Evolutionary conservation across 2,888 invertebrate genomes (phyloP).

Genomic region (Nephrotoma appendiculata): DNA sequence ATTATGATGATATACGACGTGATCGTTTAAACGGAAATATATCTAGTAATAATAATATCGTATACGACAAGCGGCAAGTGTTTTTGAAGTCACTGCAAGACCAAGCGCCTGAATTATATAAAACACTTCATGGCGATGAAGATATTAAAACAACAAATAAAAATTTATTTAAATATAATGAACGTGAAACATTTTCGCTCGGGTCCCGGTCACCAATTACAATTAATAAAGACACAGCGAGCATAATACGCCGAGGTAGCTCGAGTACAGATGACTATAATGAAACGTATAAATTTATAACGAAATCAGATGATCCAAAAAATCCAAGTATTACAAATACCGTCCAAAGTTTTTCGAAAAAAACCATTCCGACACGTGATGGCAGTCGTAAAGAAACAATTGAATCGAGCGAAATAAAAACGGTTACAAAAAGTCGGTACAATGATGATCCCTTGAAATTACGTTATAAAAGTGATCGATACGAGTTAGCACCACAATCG

Average conservation of each 20-base stretch:
- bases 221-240: slow-evolving; percentile 30
- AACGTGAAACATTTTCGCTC: slow-evolving; percentile 20
- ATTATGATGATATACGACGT: slow-evolving; percentile 16
- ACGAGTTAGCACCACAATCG: slow-evolving; percentile 10
- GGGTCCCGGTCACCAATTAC: slow-evolving; percentile 29
- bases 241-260: slow-evolving; percentile 44
- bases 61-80: slow-evolving; percentile 47
- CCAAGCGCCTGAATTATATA: slow-evolving; percentile 56
- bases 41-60: slow-evolving; percentile 31
- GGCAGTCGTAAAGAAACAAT: slow-evolving; percentile 51
- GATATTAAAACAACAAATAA: slow-evolving; percentile 31
- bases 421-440: slow-evolving; percentile 49
- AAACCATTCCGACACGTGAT: slow-evolving; percentile 47
- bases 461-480: slow-evolving; percentile 31
- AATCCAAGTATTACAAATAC: slow-evolving; percentile 56
- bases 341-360: slow-evolving; percentile 53
- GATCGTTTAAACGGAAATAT: slow-evolving; percentile 10
- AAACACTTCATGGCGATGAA: slow-evolving; percentile 50
- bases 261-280: slow-evolving; percentile 55
- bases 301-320: slow-evolving; percentile 48
- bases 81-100: slow-evolving; percentile 55
- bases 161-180: slow-evolving; percentile 31
- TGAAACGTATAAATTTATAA: slow-evolving; percentile 54
- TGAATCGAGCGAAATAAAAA: slow-evolving; percentile 54
- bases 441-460: slow-evolving; percentile 36